phyloP scores from a whole-genome alignment of 1,140 invertebrate species.

The Wiebesia pumilae region DNA sequence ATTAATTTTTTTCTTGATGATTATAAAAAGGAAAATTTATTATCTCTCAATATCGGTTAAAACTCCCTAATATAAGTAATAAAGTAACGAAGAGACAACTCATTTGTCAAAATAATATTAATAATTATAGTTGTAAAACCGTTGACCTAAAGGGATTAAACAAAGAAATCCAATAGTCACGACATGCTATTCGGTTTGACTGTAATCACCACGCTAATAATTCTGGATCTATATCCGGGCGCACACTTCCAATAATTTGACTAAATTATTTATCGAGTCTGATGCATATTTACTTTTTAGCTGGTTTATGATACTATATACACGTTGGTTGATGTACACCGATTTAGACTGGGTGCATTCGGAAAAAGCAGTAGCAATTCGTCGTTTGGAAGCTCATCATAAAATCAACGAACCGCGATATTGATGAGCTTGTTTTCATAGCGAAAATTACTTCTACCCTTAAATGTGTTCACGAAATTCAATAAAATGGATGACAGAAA shows the following conservation, averaged over 20 bases:
- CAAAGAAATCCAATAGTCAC: constrained; percentile 40
- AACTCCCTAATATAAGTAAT: too few relatives aligned
- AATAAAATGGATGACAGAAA: constrained; percentile 26
- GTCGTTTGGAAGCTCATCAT: neutral
- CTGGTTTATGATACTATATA: too few relatives aligned
- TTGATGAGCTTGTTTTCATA: constrained; percentile 39
- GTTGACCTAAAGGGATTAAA: neutral
- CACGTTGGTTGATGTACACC: too few relatives aligned
- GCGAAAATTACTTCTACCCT: constrained; percentile 45
- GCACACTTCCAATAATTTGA: constrained; percentile 25
- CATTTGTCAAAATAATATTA: too few relatives aligned
- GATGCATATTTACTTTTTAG: too few relatives aligned
- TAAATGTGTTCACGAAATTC: constrained; percentile 7
- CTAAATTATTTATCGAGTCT: constrained; percentile 35
- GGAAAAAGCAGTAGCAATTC: too few relatives aligned
- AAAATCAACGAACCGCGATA: constrained; percentile 19
- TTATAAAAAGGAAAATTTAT: too few relatives aligned
- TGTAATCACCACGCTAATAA: constrained; percentile 42
- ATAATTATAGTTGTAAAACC: neutral
- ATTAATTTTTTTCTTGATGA: too few relatives aligned
- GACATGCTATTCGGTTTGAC: constrained; percentile 21
- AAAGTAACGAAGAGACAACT: too few relatives aligned
- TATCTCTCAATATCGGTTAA: too few relatives aligned
- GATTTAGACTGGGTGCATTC: too few relatives aligned
- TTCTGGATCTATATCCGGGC: constrained; percentile 36